Conservation (phyloP, 2,888 invertebrate species). For the Eristalis intricaria region DNA sequence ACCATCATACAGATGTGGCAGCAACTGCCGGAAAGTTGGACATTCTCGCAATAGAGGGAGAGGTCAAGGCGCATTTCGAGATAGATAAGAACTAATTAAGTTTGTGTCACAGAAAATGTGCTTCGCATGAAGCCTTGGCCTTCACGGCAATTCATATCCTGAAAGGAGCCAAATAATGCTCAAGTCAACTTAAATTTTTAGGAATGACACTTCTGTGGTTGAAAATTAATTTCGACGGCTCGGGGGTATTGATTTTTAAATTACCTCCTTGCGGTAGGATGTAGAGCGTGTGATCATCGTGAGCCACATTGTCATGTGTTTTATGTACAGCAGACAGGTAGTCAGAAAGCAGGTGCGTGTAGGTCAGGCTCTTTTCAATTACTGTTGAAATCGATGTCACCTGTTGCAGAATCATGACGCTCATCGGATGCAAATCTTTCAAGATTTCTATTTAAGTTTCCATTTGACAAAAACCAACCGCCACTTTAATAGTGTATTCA, state of each 20-base stretch:
- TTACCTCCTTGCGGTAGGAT: not conserved
- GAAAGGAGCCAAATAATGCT: constrained; percentile 16
- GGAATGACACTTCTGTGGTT: not conserved
- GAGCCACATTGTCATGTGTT: too few species aligned
- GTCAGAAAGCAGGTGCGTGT: too few species aligned
- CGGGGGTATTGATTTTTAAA: not conserved
- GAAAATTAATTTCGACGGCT: not conserved
- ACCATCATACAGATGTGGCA: constrained; percentile 20
- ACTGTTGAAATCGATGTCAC: too few species aligned
- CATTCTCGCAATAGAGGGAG: constrained; percentile 3
- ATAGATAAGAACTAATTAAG: constrained; percentile 80
- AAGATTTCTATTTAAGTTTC: too few species aligned
- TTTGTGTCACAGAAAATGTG: constrained; percentile 81
- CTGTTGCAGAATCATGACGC: too few species aligned
- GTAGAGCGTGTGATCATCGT: not conserved
- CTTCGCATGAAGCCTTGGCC: constrained; percentile 78
- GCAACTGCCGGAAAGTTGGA: constrained; percentile 44
- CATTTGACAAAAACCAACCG: too few species aligned
- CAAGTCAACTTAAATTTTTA: constrained; percentile 11
- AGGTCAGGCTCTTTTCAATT: too few species aligned
- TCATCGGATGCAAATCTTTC: too few species aligned
- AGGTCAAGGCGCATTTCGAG: not conserved
- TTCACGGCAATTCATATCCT: constrained; percentile 78
- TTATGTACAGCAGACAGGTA: too few species aligned
- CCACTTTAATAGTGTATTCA: too few species aligned